A percentile compares a stretch with the other conserved stretches of the same genome.
phyloP scores from a whole-genome alignment of 1,140 invertebrate species.

The Halotydeus destructor region DNA sequence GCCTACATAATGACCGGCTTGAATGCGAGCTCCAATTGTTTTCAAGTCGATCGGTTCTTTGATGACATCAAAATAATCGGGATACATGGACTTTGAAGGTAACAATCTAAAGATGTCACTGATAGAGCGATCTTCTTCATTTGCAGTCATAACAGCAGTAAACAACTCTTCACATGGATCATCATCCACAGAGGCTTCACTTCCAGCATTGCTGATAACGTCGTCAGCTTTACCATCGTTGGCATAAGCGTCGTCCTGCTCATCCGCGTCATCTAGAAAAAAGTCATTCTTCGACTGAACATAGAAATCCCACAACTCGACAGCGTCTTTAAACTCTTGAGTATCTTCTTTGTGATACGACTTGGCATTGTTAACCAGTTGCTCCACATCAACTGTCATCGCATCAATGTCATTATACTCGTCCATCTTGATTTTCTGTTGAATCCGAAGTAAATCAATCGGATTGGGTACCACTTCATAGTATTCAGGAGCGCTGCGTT shows the following conservation, averaged over 20 bases:
- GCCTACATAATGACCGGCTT: conserved; percentile 48
- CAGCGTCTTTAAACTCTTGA: conserved; percentile 73
- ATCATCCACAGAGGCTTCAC: conserved; percentile 19
- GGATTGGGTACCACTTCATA: conserved; percentile 53
- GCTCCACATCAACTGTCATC: conserved; percentile 58
- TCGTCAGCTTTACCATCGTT: background rate
- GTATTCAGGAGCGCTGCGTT: conserved; percentile 31
- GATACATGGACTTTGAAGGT: conserved; percentile 58
- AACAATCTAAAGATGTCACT: conserved; percentile 68
- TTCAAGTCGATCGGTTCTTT: conserved; percentile 86
- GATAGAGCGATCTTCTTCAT: conserved; percentile 45
- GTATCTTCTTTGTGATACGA: conserved; percentile 59
- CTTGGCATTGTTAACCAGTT: conserved; percentile 74
- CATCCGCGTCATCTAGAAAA: conserved; percentile 1
- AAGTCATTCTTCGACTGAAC: conserved; percentile 21
- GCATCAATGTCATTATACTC: conserved; percentile 77
- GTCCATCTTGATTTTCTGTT: conserved; percentile 86
- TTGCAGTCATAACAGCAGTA: conserved; percentile 52
- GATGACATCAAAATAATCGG: conserved; percentile 90
- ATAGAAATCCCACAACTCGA: conserved; percentile 69
- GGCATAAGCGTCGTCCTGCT: conserved; percentile 6
- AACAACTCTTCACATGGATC: conserved; percentile 56
- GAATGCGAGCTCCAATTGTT: conserved; percentile 74
- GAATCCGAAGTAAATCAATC: conserved; percentile 78
- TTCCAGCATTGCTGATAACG: background rate